These are phyloP conservation scores for Erythrocebus patas DNA, from an alignment of 2,113 vertebrate genomes.

Conservation along the genomic window DNA sequence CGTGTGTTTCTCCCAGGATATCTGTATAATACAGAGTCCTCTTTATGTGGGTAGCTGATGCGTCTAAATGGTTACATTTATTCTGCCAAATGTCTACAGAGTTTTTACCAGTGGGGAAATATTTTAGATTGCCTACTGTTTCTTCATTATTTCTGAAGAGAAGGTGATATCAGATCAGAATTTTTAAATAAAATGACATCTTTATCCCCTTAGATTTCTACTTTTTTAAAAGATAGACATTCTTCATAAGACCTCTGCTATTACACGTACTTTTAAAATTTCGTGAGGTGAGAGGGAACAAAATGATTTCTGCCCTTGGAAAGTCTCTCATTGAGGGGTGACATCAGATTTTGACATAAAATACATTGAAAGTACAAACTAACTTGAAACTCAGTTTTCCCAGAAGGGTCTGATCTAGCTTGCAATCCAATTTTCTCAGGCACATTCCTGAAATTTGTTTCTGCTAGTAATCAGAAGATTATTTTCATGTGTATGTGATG, in stretches of 20 bases:
- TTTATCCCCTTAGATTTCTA: not conserved
- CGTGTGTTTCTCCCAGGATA: not conserved
- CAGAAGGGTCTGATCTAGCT: not conserved
- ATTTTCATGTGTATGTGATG: not conserved
- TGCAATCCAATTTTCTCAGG: conserved; percentile 32
- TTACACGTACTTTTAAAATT: not conserved
- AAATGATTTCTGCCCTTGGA: not conserved
- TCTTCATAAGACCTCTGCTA: not conserved
- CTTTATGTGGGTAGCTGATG: not conserved
- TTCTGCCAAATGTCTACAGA: not conserved
- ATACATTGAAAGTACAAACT: not conserved
- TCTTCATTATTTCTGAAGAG: conserved; percentile 36
- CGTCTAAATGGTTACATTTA: not conserved
- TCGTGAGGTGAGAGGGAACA: not conserved
- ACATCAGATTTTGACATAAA: conserved; percentile 47
- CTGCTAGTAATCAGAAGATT: conserved; percentile 19
- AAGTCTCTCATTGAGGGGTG: not conserved
- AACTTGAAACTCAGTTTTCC: conserved; percentile 43
- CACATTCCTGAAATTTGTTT: not conserved
- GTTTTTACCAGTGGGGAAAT: not conserved
- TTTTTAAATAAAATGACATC: not conserved
- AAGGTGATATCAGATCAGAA: not conserved
- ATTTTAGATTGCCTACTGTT: not conserved
- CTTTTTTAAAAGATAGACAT: not conserved
- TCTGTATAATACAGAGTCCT: not conserved